Evolutionary conservation across 2,888 invertebrate species (phyloP).

Genomic region (Gasteruption jaculator): DNA sequence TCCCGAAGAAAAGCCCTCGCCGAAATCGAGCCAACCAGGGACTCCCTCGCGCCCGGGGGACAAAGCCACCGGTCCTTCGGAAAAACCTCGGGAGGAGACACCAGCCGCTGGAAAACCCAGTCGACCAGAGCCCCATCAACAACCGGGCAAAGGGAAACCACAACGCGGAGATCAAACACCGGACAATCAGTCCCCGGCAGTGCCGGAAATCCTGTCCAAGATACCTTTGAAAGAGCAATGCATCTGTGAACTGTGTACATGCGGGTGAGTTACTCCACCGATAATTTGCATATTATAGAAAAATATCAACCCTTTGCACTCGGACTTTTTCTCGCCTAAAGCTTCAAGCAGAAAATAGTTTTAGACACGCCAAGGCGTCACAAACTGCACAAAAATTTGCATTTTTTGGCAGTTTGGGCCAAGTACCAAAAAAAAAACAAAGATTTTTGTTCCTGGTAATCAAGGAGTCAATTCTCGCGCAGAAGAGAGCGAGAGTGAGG

Average conservation of each 20-base stretch:
- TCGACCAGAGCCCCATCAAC: conserved; percentile 25
- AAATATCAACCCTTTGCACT: no score
- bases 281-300: no score
- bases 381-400: no score
- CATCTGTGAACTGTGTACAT: conserved; percentile 86
- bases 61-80: conserved; percentile 40
- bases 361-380: no score
- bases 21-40: conserved; percentile 23
- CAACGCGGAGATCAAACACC: conserved; percentile 40
- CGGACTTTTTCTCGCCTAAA: no score
- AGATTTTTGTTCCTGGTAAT: no score
- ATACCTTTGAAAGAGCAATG: conserved; percentile 69
- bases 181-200: conserved; percentile 47
- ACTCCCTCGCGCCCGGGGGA: conserved; percentile 22
- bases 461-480: no score
- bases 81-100: conserved; percentile 39
- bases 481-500: no score
- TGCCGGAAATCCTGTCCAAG: conserved; percentile 46
- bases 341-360: no score
- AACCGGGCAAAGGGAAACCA: conserved; percentile 19
- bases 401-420: no score
- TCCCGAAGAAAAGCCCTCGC: conserved; percentile 25
- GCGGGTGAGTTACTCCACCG: conserved; percentile 71
- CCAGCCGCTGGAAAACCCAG: conserved; percentile 38
- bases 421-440: no score